These are phyloP conservation scores for Rissa tridactyla DNA, from an alignment of 2,113 vertebrate genomes.

Conservation along the genomic window DNA sequence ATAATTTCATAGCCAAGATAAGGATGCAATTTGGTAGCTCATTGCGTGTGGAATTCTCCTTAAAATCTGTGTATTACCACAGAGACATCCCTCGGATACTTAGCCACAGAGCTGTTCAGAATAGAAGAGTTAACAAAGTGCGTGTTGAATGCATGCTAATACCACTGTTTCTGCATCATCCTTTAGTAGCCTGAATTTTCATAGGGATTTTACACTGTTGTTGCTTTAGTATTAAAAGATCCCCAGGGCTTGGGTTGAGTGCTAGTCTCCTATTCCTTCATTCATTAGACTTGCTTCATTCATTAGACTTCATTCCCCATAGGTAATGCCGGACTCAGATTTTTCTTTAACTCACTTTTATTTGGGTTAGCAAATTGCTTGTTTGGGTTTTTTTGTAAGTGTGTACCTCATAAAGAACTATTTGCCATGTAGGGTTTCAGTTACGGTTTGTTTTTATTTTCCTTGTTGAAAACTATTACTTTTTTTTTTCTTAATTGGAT, in stretches of 20 bases:
- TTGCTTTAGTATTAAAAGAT: background rate
- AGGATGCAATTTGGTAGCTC: fast-evolving
- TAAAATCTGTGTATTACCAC: background rate
- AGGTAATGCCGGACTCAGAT: background rate
- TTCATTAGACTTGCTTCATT: too few species aligned
- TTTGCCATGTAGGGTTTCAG: background rate
- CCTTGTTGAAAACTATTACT: background rate
- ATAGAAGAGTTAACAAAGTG: background rate
- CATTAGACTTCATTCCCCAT: background rate
- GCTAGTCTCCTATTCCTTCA: background rate
- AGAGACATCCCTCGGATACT: background rate
- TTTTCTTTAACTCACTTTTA: background rate
- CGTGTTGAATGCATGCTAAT: background rate
- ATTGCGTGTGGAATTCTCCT: fast-evolving
- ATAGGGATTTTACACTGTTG: background rate
- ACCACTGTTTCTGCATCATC: background rate
- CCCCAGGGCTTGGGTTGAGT: background rate
- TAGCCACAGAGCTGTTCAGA: background rate
- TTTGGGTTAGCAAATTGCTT: background rate
- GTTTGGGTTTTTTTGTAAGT: background rate
- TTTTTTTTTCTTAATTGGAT: background rate
- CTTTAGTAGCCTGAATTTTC: background rate
- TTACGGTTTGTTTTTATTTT: background rate
- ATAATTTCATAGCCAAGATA: background rate
- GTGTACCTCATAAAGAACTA: background rate